Evolutionary conservation across 2,888 invertebrate species (phyloP).

Genomic region (Anagyrus pseudococci): DNA sequence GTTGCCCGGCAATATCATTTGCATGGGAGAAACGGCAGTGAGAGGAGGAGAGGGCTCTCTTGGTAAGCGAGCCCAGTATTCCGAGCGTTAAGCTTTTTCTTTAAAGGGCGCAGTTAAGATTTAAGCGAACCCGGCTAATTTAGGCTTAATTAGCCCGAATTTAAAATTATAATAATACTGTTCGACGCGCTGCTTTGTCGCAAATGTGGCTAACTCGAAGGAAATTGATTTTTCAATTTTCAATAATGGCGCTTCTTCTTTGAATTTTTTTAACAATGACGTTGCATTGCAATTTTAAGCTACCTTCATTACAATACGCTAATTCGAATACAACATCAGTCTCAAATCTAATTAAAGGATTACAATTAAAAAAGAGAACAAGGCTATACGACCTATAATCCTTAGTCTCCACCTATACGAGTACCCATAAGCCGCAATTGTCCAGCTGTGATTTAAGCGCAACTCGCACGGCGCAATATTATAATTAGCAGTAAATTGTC

Average conservation of each 20-base stretch:
- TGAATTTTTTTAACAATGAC: neutral
- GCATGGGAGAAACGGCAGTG: slow-evolving; percentile 2
- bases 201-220: no score
- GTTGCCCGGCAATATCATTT: slow-evolving; percentile 10
- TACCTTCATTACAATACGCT: neutral
- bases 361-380: no score
- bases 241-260: neutral
- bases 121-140: slow-evolving; percentile 16
- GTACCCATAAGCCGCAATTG: no score
- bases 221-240: no score
- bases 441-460: no score
- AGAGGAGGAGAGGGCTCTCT: neutral
- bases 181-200: no score
- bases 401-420: no score
- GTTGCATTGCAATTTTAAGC: neutral
- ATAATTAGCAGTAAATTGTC: no score
- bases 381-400: no score
- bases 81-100: neutral
- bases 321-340: no score
- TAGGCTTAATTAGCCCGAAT: slow-evolving; percentile 13
- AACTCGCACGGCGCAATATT: no score
- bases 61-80: neutral
- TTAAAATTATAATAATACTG: slow-evolving; percentile 18
- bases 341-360: no score
- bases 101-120: slow-evolving; percentile 1